Percentiles rank a stretch among this genome's conserved stretches.
phyloP scores from a whole-genome alignment of 2,888 invertebrate genomes.

The Leucophenga montana region DNA sequence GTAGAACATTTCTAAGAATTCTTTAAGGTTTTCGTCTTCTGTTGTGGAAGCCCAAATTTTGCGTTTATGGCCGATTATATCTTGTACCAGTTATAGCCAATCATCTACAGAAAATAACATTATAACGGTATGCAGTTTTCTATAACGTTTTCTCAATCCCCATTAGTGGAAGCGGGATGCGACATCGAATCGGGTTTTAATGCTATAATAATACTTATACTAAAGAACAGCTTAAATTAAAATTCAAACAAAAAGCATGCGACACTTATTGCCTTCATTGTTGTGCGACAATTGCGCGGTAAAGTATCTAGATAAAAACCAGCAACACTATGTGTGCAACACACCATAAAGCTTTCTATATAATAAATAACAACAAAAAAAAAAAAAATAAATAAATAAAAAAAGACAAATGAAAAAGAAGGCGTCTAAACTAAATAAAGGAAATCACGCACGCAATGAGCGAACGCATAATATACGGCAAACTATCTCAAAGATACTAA shows the following conservation, averaged over 20 bases:
- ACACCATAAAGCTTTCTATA: not conserved
- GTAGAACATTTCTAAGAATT: too few species aligned
- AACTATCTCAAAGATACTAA: not conserved
- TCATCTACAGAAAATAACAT: too few species aligned
- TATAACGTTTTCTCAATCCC: too few species aligned
- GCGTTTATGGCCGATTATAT: too few species aligned
- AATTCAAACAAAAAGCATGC: constrained; percentile 11
- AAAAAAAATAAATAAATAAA: too few species aligned
- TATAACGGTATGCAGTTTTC: too few species aligned
- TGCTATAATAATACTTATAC: too few species aligned
- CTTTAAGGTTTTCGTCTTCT: too few species aligned
- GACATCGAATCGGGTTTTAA: too few species aligned
- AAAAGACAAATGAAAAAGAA: not conserved
- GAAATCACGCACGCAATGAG: constrained; percentile 6
- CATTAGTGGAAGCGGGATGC: too few species aligned
- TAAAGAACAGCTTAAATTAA: not conserved
- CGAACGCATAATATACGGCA: not conserved
- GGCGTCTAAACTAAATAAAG: not conserved
- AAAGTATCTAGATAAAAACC: not conserved
- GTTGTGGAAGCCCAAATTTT: too few species aligned
- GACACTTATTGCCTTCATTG: constrained; percentile 15
- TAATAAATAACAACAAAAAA: constrained; percentile 4
- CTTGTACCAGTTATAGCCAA: too few species aligned
- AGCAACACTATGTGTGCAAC: not conserved
- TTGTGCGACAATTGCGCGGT: not conserved